phyloP scores from a whole-genome alignment of 2,797 vertebrate genomes.

The Phrynocephalus vlangalii region DNA sequence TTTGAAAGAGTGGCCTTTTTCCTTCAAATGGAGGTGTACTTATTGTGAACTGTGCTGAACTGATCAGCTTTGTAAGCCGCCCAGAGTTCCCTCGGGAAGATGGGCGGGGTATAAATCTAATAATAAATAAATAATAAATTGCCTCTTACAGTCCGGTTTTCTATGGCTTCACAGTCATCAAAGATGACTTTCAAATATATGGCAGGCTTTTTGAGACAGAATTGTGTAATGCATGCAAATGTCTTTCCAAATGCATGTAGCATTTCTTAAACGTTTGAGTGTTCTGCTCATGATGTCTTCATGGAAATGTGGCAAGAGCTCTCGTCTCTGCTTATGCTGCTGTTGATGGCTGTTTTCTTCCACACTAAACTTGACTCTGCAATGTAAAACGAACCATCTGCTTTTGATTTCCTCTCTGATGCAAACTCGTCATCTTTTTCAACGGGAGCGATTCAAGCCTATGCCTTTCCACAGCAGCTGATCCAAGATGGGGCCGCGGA shows the following conservation, averaged over 20 bases:
- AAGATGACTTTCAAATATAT: background rate
- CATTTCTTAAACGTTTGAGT: slow-evolving; percentile 2
- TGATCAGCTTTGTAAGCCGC: too few species aligned
- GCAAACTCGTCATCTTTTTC: slow-evolving; percentile 3
- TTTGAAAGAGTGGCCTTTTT: too few species aligned
- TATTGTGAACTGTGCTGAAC: too few species aligned
- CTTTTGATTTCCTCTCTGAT: slow-evolving; percentile 30
- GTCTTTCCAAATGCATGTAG: background rate
- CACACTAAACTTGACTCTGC: slow-evolving; percentile 15
- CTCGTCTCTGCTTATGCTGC: slow-evolving; percentile 3
- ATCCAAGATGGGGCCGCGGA: background rate
- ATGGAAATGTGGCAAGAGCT: slow-evolving; percentile 11
- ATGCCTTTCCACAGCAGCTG: background rate
- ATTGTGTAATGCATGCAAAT: background rate
- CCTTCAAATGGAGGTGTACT: too few species aligned
- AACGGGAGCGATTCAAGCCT: background rate
- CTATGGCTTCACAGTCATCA: background rate
- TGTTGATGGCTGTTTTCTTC: background rate
- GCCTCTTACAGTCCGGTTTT: background rate
- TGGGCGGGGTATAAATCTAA: too few species aligned
- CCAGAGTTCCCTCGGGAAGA: too few species aligned
- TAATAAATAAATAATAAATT: background rate
- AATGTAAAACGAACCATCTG: slow-evolving; percentile 8
- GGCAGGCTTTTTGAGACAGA: background rate
- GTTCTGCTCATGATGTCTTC: slow-evolving; percentile 14